Evolutionary conservation across 2,888 invertebrate species (phyloP).

Genomic region (Napeogenes sylphis): DNA sequence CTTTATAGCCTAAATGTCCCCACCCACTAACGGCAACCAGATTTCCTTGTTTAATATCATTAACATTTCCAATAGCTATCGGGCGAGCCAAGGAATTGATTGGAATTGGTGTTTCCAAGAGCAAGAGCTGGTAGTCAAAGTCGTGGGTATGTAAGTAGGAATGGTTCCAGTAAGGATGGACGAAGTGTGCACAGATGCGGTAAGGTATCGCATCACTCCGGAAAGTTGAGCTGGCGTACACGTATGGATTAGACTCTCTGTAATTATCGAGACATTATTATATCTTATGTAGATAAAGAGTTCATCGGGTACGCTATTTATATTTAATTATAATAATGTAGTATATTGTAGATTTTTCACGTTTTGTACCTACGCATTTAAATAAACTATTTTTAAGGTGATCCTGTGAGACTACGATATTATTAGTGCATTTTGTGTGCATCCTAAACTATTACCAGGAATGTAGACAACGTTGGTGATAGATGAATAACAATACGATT

Average conservation of each 20-base stretch:
- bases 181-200: constrained; percentile 58
- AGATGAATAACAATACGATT: no score
- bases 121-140: constrained; percentile 62
- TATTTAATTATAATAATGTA: no score
- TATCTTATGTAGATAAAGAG: background rate
- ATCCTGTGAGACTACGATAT: background rate
- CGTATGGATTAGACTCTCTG: constrained; percentile 48
- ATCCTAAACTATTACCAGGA: no score
- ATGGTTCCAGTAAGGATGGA: constrained; percentile 54
- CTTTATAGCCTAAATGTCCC: constrained; percentile 58
- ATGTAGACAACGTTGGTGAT: no score
- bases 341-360: no score
- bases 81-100: constrained; percentile 48
- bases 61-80: constrained; percentile 52
- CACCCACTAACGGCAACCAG: constrained; percentile 57
- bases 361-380: no score
- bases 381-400: no score
- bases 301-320: no score
- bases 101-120: constrained; percentile 55
- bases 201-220: constrained; percentile 44
- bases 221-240: constrained; percentile 55
- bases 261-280: constrained; percentile 19
- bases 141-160: constrained; percentile 49
- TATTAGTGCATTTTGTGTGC: background rate
- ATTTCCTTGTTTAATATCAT: constrained; percentile 44